Evolutionary conservation across 2,113 vertebrate genomes (phyloP).

Genomic region (Cygnus atratus): DNA sequence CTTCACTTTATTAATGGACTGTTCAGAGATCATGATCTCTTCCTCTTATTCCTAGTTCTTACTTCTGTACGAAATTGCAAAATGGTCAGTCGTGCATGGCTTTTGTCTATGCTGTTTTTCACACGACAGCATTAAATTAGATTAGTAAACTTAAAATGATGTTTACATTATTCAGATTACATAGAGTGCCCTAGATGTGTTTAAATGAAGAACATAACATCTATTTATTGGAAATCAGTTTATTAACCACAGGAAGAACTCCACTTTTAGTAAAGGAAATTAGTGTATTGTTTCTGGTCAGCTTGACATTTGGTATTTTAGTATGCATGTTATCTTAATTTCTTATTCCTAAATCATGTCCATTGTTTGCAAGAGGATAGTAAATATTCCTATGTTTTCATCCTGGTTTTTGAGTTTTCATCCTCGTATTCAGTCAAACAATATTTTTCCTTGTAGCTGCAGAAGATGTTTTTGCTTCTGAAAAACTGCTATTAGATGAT

Average conservation of each 20-base stretch:
- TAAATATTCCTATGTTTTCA: neutral
- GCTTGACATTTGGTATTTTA: neutral
- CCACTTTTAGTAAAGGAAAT: neutral
- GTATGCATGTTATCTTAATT: neutral
- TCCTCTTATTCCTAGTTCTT: neutral
- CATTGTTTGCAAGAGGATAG: neutral
- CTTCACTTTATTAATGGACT: neutral
- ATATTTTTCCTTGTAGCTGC: neutral
- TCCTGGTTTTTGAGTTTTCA: neutral
- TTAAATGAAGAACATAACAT: rapidly evolving
- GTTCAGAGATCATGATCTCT: neutral
- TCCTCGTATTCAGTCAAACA: neutral
- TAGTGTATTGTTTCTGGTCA: neutral
- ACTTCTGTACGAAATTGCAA: rapidly evolving
- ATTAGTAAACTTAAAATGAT: rapidly evolving
- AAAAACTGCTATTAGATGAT: neutral
- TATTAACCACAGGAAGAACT: neutral
- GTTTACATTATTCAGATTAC: neutral
- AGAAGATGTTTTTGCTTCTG: neutral
- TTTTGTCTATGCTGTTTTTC: neutral
- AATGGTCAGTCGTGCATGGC: neutral
- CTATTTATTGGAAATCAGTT: neutral
- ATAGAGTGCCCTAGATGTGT: too few species aligned
- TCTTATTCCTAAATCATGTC: neutral
- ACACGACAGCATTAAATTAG: rapidly evolving